Percentiles rank a stretch among this genome's conserved stretches.
Evolutionary conservation across 2,113 vertebrate species (phyloP).

Genomic region (Rallus limicola): DNA sequence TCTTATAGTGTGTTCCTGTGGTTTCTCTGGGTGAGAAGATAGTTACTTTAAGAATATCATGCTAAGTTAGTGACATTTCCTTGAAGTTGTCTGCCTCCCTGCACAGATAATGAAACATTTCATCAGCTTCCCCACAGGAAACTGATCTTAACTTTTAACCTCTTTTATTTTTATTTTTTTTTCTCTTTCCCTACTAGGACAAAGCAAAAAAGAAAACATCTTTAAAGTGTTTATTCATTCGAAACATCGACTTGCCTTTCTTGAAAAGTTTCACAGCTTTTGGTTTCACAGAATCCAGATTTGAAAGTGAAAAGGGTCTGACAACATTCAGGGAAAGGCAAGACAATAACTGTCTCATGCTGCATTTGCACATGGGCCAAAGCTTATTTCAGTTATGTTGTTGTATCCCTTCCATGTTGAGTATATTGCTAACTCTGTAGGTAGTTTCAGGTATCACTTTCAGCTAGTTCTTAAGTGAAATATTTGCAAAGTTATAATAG

Average conservation of each 20-base stretch:
- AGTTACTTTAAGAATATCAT: slow-evolving; percentile 37
- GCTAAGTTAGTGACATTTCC: slow-evolving; percentile 62
- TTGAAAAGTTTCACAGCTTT: slow-evolving; percentile 14
- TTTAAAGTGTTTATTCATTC: slow-evolving; percentile 14
- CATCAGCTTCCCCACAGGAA: slow-evolving; percentile 68
- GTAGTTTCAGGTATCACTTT: neutral
- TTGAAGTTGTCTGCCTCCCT: slow-evolving; percentile 47
- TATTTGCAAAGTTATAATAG: neutral
- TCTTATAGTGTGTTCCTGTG: slow-evolving; percentile 36
- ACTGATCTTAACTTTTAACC: slow-evolving; percentile 62
- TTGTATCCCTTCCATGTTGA: neutral
- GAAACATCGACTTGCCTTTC: neutral
- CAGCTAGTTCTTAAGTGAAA: neutral
- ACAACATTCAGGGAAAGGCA: neutral
- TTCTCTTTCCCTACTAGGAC: neutral
- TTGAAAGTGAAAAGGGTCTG: neutral
- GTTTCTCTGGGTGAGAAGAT: slow-evolving; percentile 20
- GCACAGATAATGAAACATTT: slow-evolving; percentile 63
- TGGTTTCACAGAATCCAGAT: neutral
- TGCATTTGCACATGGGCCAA: neutral
- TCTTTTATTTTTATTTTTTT: neutral
- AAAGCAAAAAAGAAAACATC: slow-evolving; percentile 25
- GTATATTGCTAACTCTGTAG: neutral
- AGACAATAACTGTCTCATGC: neutral
- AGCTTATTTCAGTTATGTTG: neutral